Evolutionary conservation across 35 echinoderm and acorn worm species (phyloP).

Genomic region (Acanthaster planci): DNA sequence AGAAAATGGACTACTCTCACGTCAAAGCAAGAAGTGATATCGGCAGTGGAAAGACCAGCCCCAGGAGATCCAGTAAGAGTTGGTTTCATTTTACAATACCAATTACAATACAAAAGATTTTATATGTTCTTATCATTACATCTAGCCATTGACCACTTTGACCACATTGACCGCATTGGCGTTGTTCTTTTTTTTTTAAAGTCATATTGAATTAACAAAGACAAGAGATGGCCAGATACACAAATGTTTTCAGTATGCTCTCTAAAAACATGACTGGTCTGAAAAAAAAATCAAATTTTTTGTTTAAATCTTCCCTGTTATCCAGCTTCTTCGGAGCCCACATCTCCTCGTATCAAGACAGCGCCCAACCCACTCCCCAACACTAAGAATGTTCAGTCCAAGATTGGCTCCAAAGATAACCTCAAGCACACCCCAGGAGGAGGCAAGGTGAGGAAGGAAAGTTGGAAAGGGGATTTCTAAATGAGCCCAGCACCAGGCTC

Average conservation of each 20-base stretch:
- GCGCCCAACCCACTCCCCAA: constrained; percentile 4
- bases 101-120: too few relatives aligned
- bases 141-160: too few relatives aligned
- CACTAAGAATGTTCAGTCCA: constrained; percentile 45
- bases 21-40: constrained; percentile 12
- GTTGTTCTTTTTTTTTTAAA: too few relatives aligned
- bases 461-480: too few relatives aligned
- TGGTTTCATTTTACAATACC: neutral
- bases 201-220: too few relatives aligned
- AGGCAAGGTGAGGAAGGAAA: constrained; percentile 65
- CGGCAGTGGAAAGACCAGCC: constrained; percentile 3
- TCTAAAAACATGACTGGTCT: neutral
- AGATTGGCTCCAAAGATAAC: constrained; percentile 86
- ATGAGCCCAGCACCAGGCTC: too few relatives aligned
- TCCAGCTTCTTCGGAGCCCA: neutral
- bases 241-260: too few relatives aligned
- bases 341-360: constrained; percentile 15
- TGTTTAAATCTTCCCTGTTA: neutral
- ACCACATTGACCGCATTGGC: too few relatives aligned
- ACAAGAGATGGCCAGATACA: too few relatives aligned
- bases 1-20: constrained; percentile 64
- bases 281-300: neutral
- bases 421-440: constrained; percentile 75
- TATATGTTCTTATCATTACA: too few relatives aligned
- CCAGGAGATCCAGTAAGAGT: neutral